Evolutionary conservation across 2,888 invertebrate species (phyloP).

Genomic region (Epiblema foenella): DNA sequence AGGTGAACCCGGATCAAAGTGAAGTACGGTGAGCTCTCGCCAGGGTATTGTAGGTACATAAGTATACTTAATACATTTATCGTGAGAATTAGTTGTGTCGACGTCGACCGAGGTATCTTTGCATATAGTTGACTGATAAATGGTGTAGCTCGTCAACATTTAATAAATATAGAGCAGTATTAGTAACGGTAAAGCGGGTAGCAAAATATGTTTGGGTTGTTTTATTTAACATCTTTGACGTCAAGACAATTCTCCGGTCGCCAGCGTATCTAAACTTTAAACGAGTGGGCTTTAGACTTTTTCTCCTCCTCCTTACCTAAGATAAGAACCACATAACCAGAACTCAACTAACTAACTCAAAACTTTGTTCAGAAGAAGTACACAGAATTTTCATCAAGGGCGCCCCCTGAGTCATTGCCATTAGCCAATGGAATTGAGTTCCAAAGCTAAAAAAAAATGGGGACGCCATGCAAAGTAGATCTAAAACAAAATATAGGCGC

Average conservation of each 20-base stretch:
- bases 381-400: too few relatives aligned
- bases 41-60: neutral
- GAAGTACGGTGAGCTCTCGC: constrained; percentile 16
- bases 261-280: neutral
- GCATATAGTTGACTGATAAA: neutral
- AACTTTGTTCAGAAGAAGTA: too few relatives aligned
- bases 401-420: too few relatives aligned
- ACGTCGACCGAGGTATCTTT: neutral
- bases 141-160: neutral
- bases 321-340: neutral
- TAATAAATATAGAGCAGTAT: neutral
- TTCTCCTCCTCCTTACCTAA: neutral
- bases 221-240: neutral
- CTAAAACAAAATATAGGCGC: too few relatives aligned
- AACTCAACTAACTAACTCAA: too few relatives aligned
- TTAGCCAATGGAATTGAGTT: too few relatives aligned
- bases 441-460: too few relatives aligned
- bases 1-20: constrained; percentile 32
- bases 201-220: neutral
- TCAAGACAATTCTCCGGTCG: neutral
- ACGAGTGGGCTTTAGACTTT: too few relatives aligned
- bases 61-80: constrained; percentile 13
- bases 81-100: constrained; percentile 15
- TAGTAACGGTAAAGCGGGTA: neutral
- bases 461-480: too few relatives aligned